These are phyloP conservation scores for Thaumatotibia leucotreta DNA, from an alignment of 1,140 invertebrate genomes.

Conservation along the genomic window DNA sequence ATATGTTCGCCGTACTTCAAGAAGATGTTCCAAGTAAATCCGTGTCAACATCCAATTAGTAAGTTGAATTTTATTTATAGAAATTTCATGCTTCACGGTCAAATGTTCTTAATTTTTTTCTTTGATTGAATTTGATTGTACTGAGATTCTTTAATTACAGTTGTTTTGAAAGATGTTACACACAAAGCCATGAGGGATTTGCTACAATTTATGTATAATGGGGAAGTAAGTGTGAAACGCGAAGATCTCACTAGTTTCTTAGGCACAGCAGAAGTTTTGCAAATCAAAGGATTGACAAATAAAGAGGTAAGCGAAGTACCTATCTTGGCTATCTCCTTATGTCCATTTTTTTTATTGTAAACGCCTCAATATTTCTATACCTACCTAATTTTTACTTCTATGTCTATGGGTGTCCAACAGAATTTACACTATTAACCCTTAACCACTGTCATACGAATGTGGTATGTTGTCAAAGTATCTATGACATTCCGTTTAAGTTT, in stretches of 20 bases:
- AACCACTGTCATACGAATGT: too few relatives aligned
- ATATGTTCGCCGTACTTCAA: conserved; percentile 87
- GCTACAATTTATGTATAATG: conserved; percentile 87
- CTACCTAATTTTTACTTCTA: too few relatives aligned
- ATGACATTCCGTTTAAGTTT: too few relatives aligned
- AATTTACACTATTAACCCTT: too few relatives aligned
- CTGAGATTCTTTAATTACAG: conserved; percentile 51
- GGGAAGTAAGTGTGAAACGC: conserved; percentile 85
- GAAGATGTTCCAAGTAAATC: conserved; percentile 86
- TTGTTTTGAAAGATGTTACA: conserved; percentile 85
- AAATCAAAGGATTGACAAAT: conserved; percentile 84
- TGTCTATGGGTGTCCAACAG: too few relatives aligned
- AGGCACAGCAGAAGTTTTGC: conserved; percentile 84
- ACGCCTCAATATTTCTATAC: too few relatives aligned
- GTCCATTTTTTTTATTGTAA: too few relatives aligned
- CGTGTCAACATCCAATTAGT: conserved; percentile 93
- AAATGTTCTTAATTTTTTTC: background rate
- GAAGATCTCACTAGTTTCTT: conserved; percentile 85
- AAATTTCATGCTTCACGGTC: background rate
- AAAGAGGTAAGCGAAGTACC: too few relatives aligned
- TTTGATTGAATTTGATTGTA: background rate
- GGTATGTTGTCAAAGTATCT: too few relatives aligned
- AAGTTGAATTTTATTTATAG: conserved; percentile 29
- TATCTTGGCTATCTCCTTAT: too few relatives aligned
- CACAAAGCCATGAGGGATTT: conserved; percentile 82